These are phyloP conservation scores for Astropecten irregularis DNA, from an alignment of 53 echinoderm and acorn worm species.

Conservation along the genomic window DNA sequence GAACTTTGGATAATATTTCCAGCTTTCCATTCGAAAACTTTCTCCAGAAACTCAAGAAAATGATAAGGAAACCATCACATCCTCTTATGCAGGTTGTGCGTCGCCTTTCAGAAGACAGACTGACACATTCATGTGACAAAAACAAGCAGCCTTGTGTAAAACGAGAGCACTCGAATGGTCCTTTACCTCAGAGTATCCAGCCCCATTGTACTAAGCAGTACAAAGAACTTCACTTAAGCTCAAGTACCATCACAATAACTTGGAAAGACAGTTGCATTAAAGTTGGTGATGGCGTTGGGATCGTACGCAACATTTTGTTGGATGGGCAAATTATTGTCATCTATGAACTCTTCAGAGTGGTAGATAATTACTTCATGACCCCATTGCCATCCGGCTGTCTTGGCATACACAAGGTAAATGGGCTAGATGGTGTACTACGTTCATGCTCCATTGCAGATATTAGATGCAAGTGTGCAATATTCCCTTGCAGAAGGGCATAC, in stretches of 20 bases:
- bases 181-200: constrained; percentile 14
- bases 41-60: constrained; percentile 16
- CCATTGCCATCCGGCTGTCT: constrained; percentile 30
- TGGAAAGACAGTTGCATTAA: constrained; percentile 33
- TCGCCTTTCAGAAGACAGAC: constrained; percentile 31
- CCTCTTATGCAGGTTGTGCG: constrained; percentile 34
- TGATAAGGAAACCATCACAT: constrained; percentile 42
- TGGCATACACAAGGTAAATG: constrained; percentile 35
- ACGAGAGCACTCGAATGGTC: constrained; percentile 32
- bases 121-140: constrained; percentile 16
- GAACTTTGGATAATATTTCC: constrained; percentile 11
- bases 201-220: constrained; percentile 6
- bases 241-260: not conserved
- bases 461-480: constrained; percentile 38
- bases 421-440: constrained; percentile 26
- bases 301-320: constrained; percentile 24
- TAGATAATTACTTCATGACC: constrained; percentile 2
- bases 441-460: constrained; percentile 25
- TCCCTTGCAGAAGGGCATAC: constrained; percentile 25
- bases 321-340: constrained; percentile 16
- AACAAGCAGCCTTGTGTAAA: constrained; percentile 20
- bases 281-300: constrained; percentile 32
- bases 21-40: constrained; percentile 47
- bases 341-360: constrained; percentile 33
- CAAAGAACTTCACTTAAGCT: constrained; percentile 7